Evolutionary conservation across 92 coral and sea anemone species (phyloP).

Genomic region (Virgularia gustaviana): DNA sequence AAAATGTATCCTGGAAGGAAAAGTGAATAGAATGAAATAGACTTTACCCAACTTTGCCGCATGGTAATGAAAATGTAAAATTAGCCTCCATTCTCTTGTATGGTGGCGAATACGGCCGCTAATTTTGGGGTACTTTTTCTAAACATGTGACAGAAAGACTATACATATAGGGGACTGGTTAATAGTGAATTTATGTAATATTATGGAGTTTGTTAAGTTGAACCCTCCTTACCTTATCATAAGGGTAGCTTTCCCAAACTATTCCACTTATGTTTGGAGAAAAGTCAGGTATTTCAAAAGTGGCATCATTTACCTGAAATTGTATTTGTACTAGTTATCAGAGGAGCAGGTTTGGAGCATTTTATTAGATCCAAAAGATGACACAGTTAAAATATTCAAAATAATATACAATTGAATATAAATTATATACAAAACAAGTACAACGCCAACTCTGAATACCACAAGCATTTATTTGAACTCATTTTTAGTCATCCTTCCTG

Average conservation of each 20-base stretch:
- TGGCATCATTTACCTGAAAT: conserved; percentile 88
- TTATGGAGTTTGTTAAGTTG: neutral
- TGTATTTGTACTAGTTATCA: neutral
- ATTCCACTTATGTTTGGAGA: conserved; percentile 91
- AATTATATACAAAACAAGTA: too few relatives aligned
- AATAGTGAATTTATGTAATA: neutral
- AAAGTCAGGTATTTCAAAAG: conserved; percentile 94
- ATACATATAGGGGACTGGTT: neutral
- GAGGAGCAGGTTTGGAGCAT: neutral
- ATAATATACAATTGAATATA: neutral
- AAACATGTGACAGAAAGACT: too few relatives aligned
- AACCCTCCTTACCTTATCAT: conserved; percentile 69
- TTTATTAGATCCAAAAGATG: neutral
- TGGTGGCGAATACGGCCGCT: too few relatives aligned
- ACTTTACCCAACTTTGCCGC: too few relatives aligned
- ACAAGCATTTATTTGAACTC: too few relatives aligned
- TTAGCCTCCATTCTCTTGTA: too few relatives aligned
- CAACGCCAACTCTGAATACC: too few relatives aligned
- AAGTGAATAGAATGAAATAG: neutral
- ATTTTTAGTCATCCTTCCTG: too few relatives aligned
- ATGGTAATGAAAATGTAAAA: too few relatives aligned
- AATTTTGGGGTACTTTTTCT: too few relatives aligned
- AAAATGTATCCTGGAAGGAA: conserved; percentile 73
- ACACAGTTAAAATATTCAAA: neutral
- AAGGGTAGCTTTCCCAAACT: conserved; percentile 94